Evolutionary conservation across 1,140 invertebrate genomes (phyloP).

Genomic region (Nasonia vitripennis): DNA sequence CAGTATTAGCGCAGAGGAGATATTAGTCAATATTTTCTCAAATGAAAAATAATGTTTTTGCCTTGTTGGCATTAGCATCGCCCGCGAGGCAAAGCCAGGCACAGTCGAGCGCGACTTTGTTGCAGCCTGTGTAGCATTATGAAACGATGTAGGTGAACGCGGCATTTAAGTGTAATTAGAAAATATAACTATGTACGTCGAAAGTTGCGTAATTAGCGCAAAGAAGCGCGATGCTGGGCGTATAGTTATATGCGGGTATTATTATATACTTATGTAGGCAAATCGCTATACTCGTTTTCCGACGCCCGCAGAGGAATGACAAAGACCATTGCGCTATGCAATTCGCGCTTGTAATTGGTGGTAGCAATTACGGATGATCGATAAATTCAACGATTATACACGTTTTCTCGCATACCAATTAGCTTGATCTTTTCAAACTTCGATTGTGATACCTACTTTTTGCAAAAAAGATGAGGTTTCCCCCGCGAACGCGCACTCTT

Average conservation of each 20-base stretch:
- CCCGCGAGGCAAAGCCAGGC: background rate
- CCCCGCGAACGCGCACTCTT: background rate
- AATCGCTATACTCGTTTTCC: slow-evolving; percentile 50
- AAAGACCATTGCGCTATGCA: slow-evolving; percentile 28
- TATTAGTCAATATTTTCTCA: slow-evolving; percentile 42
- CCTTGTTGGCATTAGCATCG: slow-evolving; percentile 45
- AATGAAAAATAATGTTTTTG: slow-evolving; percentile 44
- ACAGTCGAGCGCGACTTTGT: slow-evolving; percentile 22
- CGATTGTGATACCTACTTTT: background rate
- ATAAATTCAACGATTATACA: slow-evolving; percentile 36
- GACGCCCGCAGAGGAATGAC: slow-evolving; percentile 36
- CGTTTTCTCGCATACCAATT: slow-evolving; percentile 27
- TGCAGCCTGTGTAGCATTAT: slow-evolving; percentile 30
- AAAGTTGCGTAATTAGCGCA: slow-evolving; percentile 50
- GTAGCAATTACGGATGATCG: slow-evolving; percentile 41
- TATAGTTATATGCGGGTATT: slow-evolving; percentile 36
- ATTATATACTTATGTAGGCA: slow-evolving; percentile 49
- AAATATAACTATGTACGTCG: slow-evolving; percentile 47
- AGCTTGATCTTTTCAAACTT: background rate
- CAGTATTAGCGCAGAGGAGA: slow-evolving; percentile 13
- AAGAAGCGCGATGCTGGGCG: slow-evolving; percentile 37
- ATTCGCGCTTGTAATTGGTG: slow-evolving; percentile 17
- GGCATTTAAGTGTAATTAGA: slow-evolving; percentile 49
- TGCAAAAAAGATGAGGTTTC: background rate
- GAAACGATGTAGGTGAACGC: slow-evolving; percentile 48